Conservation (phyloP, 2,888 invertebrate species). For the Zele albiditarsus region DNA sequence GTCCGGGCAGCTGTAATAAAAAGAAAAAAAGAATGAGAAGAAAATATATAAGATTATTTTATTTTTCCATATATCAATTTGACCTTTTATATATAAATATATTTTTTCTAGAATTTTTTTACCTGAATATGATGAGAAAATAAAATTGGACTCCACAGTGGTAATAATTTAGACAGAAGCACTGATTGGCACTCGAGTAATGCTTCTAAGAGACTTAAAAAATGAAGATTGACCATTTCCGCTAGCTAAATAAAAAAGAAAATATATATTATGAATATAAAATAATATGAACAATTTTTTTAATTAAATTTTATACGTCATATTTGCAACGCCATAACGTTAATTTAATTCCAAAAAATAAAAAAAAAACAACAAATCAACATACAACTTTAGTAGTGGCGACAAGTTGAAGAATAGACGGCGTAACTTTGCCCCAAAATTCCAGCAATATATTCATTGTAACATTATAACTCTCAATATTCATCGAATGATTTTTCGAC, state of each 20-base stretch:
- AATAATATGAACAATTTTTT: constrained; percentile 16
- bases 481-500: constrained; percentile 79
- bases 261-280: neutral
- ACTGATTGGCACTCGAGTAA: constrained; percentile 96
- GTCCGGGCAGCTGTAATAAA: constrained; percentile 85
- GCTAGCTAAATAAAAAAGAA: constrained; percentile 80
- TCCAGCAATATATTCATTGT: constrained; percentile 91
- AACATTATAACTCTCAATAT: constrained; percentile 81
- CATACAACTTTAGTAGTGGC: constrained; percentile 92
- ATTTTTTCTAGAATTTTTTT: constrained; percentile 52
- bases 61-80: neutral
- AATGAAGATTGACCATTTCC: constrained; percentile 98
- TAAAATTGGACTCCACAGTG: constrained; percentile 96
- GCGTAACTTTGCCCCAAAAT: constrained; percentile 99
- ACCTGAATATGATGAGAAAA: constrained; percentile 92
- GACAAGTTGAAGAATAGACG: constrained; percentile 93
- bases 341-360: no score
- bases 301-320: no score
- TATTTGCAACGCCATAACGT: no score
- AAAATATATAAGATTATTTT: constrained; percentile 33
- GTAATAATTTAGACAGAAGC: constrained; percentile 90
- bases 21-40: constrained; percentile 30
- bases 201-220: constrained; percentile 94
- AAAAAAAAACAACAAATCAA: constrained; percentile 43
- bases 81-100: no score